Percentiles rank a stretch among this genome's conserved stretches.
phyloP scores from a whole-genome alignment of 2,113 vertebrate genomes.

The Polypterus senegalus region DNA sequence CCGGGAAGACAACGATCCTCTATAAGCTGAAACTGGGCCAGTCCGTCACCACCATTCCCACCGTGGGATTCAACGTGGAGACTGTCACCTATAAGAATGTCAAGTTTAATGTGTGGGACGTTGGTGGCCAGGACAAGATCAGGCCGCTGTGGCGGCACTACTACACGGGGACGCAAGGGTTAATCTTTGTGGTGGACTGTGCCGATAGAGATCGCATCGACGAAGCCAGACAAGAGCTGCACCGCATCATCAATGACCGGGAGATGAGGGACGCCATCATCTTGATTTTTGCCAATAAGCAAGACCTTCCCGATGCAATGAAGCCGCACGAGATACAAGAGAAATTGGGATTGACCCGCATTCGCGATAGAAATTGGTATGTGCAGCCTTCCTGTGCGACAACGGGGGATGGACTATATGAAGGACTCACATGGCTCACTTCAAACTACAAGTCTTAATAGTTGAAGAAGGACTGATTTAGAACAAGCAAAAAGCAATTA shows the following conservation, averaged over 20 bases:
- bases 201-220: slow-evolving; percentile 97
- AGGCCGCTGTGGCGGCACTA: slow-evolving; percentile 96
- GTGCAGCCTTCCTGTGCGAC: slow-evolving; percentile 98
- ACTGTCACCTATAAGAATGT: slow-evolving; percentile 98
- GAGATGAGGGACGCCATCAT: slow-evolving; percentile 99
- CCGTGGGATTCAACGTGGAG: slow-evolving; percentile 97
- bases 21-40: slow-evolving; percentile 98
- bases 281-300: slow-evolving; percentile 99
- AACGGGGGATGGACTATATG: slow-evolving; percentile 93
- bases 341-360: slow-evolving; percentile 96
- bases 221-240: slow-evolving; percentile 92
- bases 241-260: slow-evolving; percentile 96
- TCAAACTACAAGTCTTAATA: slow-evolving; percentile 99
- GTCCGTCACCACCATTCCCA: slow-evolving; percentile 96
- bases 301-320: slow-evolving; percentile 98
- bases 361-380: slow-evolving; percentile 99
- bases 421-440: slow-evolving; percentile 97
- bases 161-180: slow-evolving; percentile 95
- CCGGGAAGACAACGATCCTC: slow-evolving; percentile 95
- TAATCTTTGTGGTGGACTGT: slow-evolving; percentile 98
- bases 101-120: slow-evolving; percentile 98
- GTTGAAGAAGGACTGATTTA: slow-evolving; percentile 54
- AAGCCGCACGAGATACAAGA: slow-evolving; percentile 98
- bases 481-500: slow-evolving; percentile 53
- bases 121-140: slow-evolving; percentile 97